Base-by-base conservation (phyloP, 2,113 vertebrate genomes). In the Danio rerio region DNA sequence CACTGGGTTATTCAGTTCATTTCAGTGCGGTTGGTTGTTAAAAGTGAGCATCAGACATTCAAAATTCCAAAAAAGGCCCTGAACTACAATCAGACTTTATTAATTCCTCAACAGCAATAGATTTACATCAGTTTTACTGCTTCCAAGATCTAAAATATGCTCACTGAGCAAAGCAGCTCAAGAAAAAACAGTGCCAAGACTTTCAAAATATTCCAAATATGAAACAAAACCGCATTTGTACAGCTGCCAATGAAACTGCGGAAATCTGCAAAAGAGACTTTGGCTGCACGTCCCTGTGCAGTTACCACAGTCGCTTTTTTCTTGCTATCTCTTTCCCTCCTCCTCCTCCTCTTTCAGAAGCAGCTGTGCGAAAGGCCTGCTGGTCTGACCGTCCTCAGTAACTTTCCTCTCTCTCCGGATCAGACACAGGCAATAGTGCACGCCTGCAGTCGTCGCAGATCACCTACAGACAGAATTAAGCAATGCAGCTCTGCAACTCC, bases 141-240 rank as follows among this genome's bases (percentile, higher is more conserved):
- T 52, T 62, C 59, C 13, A 78, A 40, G 18, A 16, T 13, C 12
- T 58, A 81, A 74, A 81, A 81, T 52, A 49, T 20, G 66, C n/a
- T 61, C 20, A 59, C 40, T 68, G 42, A 10, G 61, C 31, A 82
- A 65, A 76, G 58, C 69, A 15, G n/a, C 77, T 78, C 21, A 70
- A 40, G 50, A 52, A 56, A 65, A 81, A 80, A 3, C 58, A 42
- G 49, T 18, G 61, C 69, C 50, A 56, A 63, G 11, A 65, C 18
- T 56, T 66, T 50, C 20, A 59, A 63, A 81, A 81, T 56, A 53
- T 81, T 75, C 47, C 71, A 77, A 81, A 84, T 62, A 61, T 71
- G 79, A 81, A 81, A 81, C 79, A 69, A 70, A 85, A 81, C 52
- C 53, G 12, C 52, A 45, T 78, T 53, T 80, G 80, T 77, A 68